Conservation (phyloP, 2,113 vertebrate species). For the Ptilorrhoa leucosticta region DNA sequence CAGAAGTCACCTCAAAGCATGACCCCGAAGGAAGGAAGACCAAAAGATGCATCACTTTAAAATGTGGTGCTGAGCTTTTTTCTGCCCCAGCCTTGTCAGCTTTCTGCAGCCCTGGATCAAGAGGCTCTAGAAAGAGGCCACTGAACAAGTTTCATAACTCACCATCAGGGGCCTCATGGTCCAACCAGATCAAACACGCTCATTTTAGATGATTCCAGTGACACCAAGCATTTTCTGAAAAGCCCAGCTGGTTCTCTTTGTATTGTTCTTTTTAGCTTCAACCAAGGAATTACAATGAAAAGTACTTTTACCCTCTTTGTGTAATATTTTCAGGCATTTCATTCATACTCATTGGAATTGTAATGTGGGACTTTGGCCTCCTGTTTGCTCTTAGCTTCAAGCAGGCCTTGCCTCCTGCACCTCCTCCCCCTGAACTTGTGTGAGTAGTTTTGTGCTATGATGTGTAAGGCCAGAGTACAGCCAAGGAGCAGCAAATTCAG, state of each 20-base stretch:
- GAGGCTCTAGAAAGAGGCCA: not conserved
- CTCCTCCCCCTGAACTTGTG: not conserved
- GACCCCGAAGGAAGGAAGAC: not conserved
- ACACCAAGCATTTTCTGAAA: not conserved
- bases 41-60: not conserved
- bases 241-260: not conserved
- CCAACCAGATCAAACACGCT: not conserved
- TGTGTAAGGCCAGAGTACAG: not conserved
- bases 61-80: not conserved
- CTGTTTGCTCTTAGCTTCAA: not conserved
- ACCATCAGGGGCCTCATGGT: fast-evolving
- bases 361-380: not conserved
- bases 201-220: not conserved
- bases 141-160: not conserved
- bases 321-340: not conserved
- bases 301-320: not conserved
- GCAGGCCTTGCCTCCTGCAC: not conserved
- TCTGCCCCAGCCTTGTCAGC: not conserved
- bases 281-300: constrained; percentile 21
- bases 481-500: not conserved
- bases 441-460: not conserved
- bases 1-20: not conserved
- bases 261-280: not conserved
- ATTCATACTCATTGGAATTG: not conserved
- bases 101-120: not conserved